These are phyloP conservation scores for Lerista edwardsae DNA, from an alignment of 2,797 vertebrate genomes.

Conservation along the genomic window DNA sequence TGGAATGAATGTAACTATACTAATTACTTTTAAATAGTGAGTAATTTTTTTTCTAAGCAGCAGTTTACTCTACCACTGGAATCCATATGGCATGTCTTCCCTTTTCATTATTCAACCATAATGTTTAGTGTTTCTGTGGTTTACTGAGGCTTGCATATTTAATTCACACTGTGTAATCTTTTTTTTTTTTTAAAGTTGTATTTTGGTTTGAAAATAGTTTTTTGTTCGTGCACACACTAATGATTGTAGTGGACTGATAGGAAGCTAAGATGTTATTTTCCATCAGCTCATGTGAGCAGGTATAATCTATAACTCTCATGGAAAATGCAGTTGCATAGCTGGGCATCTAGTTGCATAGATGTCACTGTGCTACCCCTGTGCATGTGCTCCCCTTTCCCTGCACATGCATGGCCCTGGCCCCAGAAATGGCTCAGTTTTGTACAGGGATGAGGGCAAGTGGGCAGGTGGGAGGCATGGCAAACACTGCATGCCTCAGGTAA, in stretches of 20 bases:
- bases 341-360: too few relatives aligned
- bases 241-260: not conserved
- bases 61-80: not conserved
- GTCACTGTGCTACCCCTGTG: too few relatives aligned
- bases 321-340: too few relatives aligned
- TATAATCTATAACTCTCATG: not conserved
- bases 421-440: too few relatives aligned
- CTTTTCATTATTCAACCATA: not conserved
- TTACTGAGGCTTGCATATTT: not conserved
- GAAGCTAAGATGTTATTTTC: not conserved
- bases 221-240: not conserved
- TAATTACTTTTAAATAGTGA: conserved; percentile 20
- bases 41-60: not conserved
- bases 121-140: not conserved
- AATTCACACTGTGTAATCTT: not conserved
- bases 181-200: not conserved
- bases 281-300: not conserved
- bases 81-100: accelerated
- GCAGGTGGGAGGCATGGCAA: too few relatives aligned
- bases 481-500: too few relatives aligned
- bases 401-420: too few relatives aligned
- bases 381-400: too few relatives aligned
- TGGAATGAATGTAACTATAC: conserved; percentile 2
- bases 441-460: too few relatives aligned
- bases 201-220: not conserved